Conservation (phyloP, 2,113 vertebrate species). For the Delphinapterus leucas region DNA sequence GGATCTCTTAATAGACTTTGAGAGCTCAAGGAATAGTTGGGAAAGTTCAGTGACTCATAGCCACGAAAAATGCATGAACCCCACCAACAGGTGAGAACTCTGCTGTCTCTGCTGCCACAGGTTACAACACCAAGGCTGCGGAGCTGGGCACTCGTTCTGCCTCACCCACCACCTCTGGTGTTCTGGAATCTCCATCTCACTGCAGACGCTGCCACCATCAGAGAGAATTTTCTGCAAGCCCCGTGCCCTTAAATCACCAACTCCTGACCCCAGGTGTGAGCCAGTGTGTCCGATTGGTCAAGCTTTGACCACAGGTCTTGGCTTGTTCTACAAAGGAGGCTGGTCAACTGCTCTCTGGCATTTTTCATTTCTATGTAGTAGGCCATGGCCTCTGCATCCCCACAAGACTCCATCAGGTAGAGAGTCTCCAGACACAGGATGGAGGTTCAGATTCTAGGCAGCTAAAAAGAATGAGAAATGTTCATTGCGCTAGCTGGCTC, state of each 20-base stretch:
- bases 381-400: neutral
- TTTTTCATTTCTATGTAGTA: neutral
- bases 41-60: too few species aligned
- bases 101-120: neutral
- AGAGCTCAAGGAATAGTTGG: neutral
- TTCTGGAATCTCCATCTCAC: neutral
- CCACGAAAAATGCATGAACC: neutral
- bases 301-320: neutral
- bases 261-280: neutral
- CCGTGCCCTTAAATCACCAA: neutral
- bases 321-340: neutral
- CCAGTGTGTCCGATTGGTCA: neutral
- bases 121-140: neutral
- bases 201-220: neutral
- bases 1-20: neutral
- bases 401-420: neutral
- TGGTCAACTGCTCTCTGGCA: neutral
- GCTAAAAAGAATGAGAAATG: neutral
- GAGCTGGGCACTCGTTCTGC: neutral
- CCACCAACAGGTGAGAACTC: too few species aligned
- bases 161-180: neutral
- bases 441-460: neutral
- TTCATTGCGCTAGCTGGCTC: neutral
- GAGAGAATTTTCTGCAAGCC: neutral
- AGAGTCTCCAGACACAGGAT: neutral